Percentiles rank a stretch among this genome's conserved stretches.
phyloP scores from a whole-genome alignment of 1,140 invertebrate species.

The Notospermus geniculatus region DNA sequence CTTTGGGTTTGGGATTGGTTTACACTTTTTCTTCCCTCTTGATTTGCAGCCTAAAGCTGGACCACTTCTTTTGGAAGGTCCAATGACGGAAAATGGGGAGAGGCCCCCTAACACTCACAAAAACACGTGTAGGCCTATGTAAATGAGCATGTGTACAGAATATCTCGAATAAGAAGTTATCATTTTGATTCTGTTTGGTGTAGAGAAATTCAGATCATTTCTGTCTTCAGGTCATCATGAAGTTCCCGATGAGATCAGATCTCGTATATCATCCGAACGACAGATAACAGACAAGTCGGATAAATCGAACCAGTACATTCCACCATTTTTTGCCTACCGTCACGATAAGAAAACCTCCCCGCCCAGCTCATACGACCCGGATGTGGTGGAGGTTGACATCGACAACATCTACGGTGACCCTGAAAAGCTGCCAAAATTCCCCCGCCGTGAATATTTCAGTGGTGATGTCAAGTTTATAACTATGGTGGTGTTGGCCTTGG shows the following conservation, averaged over 20 bases:
- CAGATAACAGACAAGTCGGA: slow-evolving; percentile 60
- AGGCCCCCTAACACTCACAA: slow-evolving; percentile 4
- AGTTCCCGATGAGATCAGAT: slow-evolving; percentile 64
- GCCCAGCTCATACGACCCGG: not conserved
- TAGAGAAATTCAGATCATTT: too few relatives aligned
- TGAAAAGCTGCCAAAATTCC: not conserved
- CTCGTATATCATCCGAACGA: slow-evolving; percentile 52
- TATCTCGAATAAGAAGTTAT: too few relatives aligned
- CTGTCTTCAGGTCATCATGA: slow-evolving; percentile 67
- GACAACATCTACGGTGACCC: not conserved
- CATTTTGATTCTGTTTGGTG: too few relatives aligned
- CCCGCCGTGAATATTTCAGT: slow-evolving; percentile 15
- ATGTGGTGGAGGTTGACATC: not conserved
- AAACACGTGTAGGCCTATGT: not conserved
- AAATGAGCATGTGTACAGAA: too few relatives aligned
- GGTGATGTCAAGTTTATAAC: slow-evolving; percentile 39
- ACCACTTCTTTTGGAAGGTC: slow-evolving; percentile 51
- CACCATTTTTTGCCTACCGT: slow-evolving; percentile 1
- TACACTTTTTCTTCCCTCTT: too few relatives aligned
- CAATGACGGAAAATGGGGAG: slow-evolving; percentile 14
- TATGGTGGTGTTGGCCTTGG: slow-evolving; percentile 31
- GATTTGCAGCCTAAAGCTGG: slow-evolving; percentile 31
- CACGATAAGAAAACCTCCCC: too few relatives aligned
- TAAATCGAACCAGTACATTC: slow-evolving; percentile 21
- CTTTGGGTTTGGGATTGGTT: too few relatives aligned